These are phyloP conservation scores for Toxotes lorentzi DNA, from an alignment of 2,797 vertebrate species.

Conservation along the genomic window DNA sequence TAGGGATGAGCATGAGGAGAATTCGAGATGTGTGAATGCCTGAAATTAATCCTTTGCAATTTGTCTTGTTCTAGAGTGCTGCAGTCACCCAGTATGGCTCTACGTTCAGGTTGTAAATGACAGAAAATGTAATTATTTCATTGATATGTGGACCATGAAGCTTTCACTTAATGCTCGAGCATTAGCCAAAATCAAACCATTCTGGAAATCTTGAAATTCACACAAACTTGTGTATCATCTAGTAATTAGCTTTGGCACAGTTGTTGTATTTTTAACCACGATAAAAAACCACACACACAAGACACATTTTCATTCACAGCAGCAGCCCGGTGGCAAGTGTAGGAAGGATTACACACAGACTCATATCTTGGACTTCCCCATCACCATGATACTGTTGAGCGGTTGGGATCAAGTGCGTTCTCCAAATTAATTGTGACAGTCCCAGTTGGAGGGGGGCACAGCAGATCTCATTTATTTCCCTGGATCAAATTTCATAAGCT, in stretches of 20 bases:
- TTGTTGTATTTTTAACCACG: slow-evolving; percentile 53
- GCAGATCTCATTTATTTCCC: slow-evolving; percentile 70
- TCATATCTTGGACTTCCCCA: slow-evolving; percentile 47
- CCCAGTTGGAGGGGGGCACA: slow-evolving; percentile 52
- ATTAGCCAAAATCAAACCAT: slow-evolving; percentile 44
- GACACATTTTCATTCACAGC: slow-evolving; percentile 54
- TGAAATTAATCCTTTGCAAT: slow-evolving; percentile 54
- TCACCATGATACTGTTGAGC: slow-evolving; percentile 44
- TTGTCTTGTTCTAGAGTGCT: slow-evolving; percentile 33
- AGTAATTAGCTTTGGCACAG: slow-evolving; percentile 58
- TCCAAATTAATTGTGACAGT: slow-evolving; percentile 74
- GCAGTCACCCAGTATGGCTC: slow-evolving; percentile 5
- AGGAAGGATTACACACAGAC: slow-evolving; percentile 46
- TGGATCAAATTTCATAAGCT: slow-evolving; percentile 71
- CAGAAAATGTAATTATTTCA: slow-evolving; percentile 43
- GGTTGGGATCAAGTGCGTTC: slow-evolving; percentile 61
- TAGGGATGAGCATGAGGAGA: slow-evolving; percentile 26
- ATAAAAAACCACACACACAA: slow-evolving; percentile 47
- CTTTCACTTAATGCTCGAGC: slow-evolving; percentile 23
- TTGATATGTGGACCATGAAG: slow-evolving; percentile 31
- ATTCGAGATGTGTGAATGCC: slow-evolving; percentile 40
- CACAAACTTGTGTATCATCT: slow-evolving; percentile 42
- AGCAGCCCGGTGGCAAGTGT: slow-evolving; percentile 37
- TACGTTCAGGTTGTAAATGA: slow-evolving; percentile 22
- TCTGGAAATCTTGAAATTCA: slow-evolving; percentile 41